These are phyloP conservation scores for Zaprionus kolodkinae DNA, from an alignment of 1,140 invertebrate genomes.

Conservation along the genomic window DNA sequence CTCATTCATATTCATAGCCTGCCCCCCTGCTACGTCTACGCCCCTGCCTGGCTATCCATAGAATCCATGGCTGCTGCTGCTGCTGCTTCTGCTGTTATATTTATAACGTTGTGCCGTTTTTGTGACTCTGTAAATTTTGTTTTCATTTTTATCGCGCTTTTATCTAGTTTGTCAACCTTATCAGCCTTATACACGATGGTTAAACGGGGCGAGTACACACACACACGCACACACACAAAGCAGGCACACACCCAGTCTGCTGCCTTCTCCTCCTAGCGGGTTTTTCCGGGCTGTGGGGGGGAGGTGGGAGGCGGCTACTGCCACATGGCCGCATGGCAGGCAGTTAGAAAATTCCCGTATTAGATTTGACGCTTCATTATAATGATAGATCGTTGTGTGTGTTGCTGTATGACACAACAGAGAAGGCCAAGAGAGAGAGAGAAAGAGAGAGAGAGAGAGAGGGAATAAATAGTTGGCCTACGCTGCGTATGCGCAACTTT, in stretches of 20 bases:
- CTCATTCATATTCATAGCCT: slow-evolving; percentile 73
- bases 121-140: slow-evolving; percentile 55
- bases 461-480: slow-evolving; percentile 49
- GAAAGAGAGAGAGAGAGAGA: neutral
- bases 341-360: slow-evolving; percentile 66
- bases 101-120: slow-evolving; percentile 6
- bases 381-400: slow-evolving; percentile 77
- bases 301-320: no score
- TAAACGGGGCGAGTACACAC: slow-evolving; percentile 33
- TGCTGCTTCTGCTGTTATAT: slow-evolving; percentile 53
- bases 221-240: slow-evolving; percentile 9
- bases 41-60: slow-evolving; percentile 29
- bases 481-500: slow-evolving; percentile 74
- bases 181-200: slow-evolving; percentile 43
- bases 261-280: neutral
- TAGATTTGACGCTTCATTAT: slow-evolving; percentile 82
- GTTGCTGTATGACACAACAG: slow-evolving; percentile 55
- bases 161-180: slow-evolving; percentile 82
- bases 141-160: slow-evolving; percentile 79
- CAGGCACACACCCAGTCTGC: slow-evolving; percentile 6
- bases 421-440: slow-evolving; percentile 17
- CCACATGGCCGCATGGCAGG: slow-evolving; percentile 63
- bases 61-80: slow-evolving; percentile 43
- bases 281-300: neutral
- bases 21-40: neutral